Base-by-base conservation (phyloP, 2,888 invertebrate genomes). In the Sesamia inferens region DNA sequence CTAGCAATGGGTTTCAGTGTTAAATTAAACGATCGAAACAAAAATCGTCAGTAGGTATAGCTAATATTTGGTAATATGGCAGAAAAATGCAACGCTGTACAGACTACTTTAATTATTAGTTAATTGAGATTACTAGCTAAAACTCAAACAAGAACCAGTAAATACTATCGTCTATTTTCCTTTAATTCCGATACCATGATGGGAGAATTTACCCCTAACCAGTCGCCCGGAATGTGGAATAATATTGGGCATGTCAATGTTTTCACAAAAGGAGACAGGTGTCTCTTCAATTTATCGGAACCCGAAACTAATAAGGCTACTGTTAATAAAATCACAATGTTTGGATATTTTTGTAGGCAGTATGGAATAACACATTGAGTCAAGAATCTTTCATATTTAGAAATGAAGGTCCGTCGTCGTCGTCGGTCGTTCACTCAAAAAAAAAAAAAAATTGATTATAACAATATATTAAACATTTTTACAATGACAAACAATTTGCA, bases 291-390 rank as follows among this genome's bases (percentile, higher is more conserved):
- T 62, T 71, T 67, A 58, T 13, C 55, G 44, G 4, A 13, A 14
- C 39, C 61, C 81, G 71, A 71, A 80, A 69, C 58, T 77, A 74
- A 80, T 71, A 71, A 55, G 55, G 59, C 64, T 76, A 80, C 68
- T 67, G 47, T 55, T 73, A 51, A 51, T 39, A 68, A 54, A 51
- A 63, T 79, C 57, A 57, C 61, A 61, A 47, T 13, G 54, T 55
- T 51, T 39, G 39, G 19, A 62, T 42, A 48, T 75, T 66, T n/a
- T 61, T 55, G 31, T 39, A 13, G 66, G 13, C 11, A 63, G n/a
- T 67, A 65, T 44, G 44, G 11, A 62, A 63, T 81, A 47, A 59
- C n/a, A 44, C 8, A 54, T 31, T 4, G 11, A 14, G 19, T 58
- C n/a, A 16, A 68, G 44, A 63, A 67, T 55, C 58, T 68, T 24